Percentiles rank a stretch among this genome's conserved stretches.
These are phyloP conservation scores for Antedon mediterranea DNA, from an alignment of 53 echinoderm and acorn worm species.

Conservation along the genomic window DNA sequence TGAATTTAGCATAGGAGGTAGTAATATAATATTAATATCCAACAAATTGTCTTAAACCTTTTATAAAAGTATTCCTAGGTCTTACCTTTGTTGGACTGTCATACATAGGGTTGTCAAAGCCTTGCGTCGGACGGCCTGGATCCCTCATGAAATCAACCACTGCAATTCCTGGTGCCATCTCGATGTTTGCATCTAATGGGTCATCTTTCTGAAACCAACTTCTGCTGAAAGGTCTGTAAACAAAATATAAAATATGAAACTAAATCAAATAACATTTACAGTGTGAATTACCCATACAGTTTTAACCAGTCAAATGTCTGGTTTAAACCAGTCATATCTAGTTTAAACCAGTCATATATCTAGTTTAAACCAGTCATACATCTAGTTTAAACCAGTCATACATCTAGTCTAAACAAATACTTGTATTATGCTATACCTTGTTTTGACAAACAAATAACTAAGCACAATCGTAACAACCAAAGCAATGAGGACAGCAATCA, in stretches of 20 bases:
- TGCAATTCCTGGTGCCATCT: conserved; percentile 41
- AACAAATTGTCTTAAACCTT: no score
- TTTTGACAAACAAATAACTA: conserved; percentile 29
- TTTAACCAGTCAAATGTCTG: no score
- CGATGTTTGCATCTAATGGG: conserved; percentile 70
- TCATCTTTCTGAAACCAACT: conserved; percentile 45
- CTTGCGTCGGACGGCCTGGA: conserved; percentile 17
- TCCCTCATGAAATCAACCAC: conserved; percentile 32
- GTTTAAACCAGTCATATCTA: no score
- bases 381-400: no score
- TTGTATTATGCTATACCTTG: conserved; percentile 20
- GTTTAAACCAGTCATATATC: background rate
- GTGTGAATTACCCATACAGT: no score
- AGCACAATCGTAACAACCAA: conserved; percentile 33
- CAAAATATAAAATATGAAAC: background rate
- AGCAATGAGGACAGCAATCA: conserved; percentile 42
- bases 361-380: background rate
- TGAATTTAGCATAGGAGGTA: no score
- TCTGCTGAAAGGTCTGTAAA: background rate
- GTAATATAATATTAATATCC: no score
- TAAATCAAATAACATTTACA: no score
- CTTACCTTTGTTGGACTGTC: conserved; percentile 16
- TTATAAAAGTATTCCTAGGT: no score
- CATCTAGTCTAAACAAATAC: background rate
- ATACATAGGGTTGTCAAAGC: conserved; percentile 94